Conservation (phyloP, 2,888 invertebrate genomes). For the Aricia artaxerxes region DNA sequence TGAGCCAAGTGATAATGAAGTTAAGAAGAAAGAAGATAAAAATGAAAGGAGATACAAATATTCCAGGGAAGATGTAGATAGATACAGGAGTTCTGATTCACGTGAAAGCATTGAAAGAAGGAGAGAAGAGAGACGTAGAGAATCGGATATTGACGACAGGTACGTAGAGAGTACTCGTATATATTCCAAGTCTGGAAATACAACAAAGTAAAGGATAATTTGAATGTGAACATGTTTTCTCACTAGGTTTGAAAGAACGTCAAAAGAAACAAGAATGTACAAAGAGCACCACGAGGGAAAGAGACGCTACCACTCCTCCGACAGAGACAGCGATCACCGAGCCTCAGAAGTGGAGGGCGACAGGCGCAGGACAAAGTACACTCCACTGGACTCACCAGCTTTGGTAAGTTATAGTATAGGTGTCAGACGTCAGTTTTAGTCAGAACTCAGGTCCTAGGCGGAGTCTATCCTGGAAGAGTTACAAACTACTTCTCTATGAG, state of each 20-base stretch:
- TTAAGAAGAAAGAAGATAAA: conserved; percentile 60
- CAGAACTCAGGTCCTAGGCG: too few species aligned
- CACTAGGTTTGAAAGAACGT: conserved; percentile 56
- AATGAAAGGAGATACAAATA: conserved; percentile 56
- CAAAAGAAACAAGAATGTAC: conserved; percentile 60
- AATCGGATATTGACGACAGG: conserved; percentile 56
- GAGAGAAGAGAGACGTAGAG: conserved; percentile 51
- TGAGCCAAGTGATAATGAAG: conserved; percentile 68
- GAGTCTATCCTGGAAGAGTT: too few species aligned
- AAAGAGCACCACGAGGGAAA: conserved; percentile 63
- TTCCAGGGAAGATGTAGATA: conserved; percentile 59
- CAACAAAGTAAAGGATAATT: not conserved
- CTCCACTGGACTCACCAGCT: conserved; percentile 69
- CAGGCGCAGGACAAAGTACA: conserved; percentile 58
- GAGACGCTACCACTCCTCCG: conserved; percentile 81
- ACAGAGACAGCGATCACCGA: conserved; percentile 72
- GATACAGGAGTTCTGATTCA: conserved; percentile 54
- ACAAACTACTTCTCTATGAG: too few species aligned
- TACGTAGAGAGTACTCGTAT: conserved; percentile 38
- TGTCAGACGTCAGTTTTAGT: too few species aligned
- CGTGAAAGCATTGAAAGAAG: conserved; percentile 58
- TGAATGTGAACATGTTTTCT: conserved; percentile 6
- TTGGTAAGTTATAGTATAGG: conserved; percentile 57
- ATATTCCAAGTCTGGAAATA: conserved; percentile 7
- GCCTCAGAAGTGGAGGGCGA: conserved; percentile 66